Evolutionary conservation across 1,140 invertebrate genomes (phyloP), one percentile per base, ranked within the genome.

Genomic region (Steinernema khuongi): DNA sequence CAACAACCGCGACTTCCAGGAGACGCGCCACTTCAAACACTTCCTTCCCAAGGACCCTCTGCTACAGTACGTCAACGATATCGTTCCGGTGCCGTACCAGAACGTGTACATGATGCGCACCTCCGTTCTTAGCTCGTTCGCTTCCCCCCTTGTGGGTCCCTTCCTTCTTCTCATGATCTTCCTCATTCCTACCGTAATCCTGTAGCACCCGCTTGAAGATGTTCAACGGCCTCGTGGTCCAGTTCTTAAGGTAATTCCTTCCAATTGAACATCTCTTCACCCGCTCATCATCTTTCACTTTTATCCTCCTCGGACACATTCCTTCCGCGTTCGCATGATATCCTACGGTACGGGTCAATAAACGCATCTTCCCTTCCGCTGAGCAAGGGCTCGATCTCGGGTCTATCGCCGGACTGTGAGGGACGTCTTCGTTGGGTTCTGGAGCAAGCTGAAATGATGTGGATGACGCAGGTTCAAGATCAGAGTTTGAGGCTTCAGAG

Each of bases 21-120:
- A 60, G 26, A 11, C 22, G 7, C 50, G 50, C 7, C 50, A 60
- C 26, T 60, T 60, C 26, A 14, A 22, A 11, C 26, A 60, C 19
- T 60, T 60, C 22, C 50, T 60, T 26, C 50, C 50, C 14, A 26
- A 60, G 7, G 50, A 60, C 50, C 50, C 50, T 60, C 50, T 60
- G 50, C 50, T 60, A 2, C 11, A 60, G 11, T 60, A 60, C 19
- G 50, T 26, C 11, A 22, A 60, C 11, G 19, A 60, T 4, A 4
- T 60, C 50, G 19, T 7, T 22, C 50, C 50, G 14, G 22, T 60
- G 50, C 7, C 50, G 7, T 26, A 60, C 50, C 50, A 60, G 50
- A 60, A 60, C 26, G 50, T 60, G 7, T 60, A 60, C 22, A 60
- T 60, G 50, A 60, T 60, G 50, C 7, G 50, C 4, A 60, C 50